Percentiles rank a stretch among this genome's conserved stretches.
These are phyloP conservation scores for Drosophila ficusphila DNA, from an alignment of 1,140 invertebrate genomes.

Conservation along the genomic window DNA sequence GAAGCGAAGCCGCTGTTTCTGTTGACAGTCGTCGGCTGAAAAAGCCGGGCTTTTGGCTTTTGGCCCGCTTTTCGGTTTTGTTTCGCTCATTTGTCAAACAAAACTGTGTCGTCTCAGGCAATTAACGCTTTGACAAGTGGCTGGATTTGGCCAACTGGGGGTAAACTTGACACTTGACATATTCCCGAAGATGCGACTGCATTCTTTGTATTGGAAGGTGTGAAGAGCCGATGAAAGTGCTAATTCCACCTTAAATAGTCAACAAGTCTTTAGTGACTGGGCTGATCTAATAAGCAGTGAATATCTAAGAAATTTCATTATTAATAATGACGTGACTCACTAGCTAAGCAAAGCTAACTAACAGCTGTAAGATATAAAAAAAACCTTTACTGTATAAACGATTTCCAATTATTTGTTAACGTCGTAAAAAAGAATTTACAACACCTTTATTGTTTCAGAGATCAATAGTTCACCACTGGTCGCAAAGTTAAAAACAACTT, in stretches of 20 bases:
- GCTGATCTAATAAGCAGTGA: too few relatives aligned
- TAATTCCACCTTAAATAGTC: not conserved
- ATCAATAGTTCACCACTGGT: not conserved
- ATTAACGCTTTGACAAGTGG: constrained; percentile 38
- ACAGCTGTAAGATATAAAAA: too few relatives aligned
- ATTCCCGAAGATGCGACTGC: constrained; percentile 9
- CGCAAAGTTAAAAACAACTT: not conserved
- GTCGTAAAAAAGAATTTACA: too few relatives aligned
- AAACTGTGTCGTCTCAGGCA: constrained; percentile 56
- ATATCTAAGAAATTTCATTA: too few relatives aligned
- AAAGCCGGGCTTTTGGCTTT: constrained; percentile 1
- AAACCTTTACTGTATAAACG: too few relatives aligned
- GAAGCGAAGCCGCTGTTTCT: constrained; percentile 40
- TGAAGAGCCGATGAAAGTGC: constrained; percentile 23
- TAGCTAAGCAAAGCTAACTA: too few relatives aligned
- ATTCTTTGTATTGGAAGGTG: not conserved
- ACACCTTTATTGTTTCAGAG: not conserved
- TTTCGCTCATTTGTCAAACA: constrained; percentile 22
- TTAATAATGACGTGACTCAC: too few relatives aligned
- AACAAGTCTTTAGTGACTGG: too few relatives aligned
- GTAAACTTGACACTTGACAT: constrained; percentile 44
- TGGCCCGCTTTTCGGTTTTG: constrained; percentile 29
- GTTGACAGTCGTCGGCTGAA: not conserved
- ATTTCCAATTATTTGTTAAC: too few relatives aligned
- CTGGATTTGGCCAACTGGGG: not conserved